Conservation (phyloP, 1,140 invertebrate genomes). For the Theocolax elegans region DNA sequence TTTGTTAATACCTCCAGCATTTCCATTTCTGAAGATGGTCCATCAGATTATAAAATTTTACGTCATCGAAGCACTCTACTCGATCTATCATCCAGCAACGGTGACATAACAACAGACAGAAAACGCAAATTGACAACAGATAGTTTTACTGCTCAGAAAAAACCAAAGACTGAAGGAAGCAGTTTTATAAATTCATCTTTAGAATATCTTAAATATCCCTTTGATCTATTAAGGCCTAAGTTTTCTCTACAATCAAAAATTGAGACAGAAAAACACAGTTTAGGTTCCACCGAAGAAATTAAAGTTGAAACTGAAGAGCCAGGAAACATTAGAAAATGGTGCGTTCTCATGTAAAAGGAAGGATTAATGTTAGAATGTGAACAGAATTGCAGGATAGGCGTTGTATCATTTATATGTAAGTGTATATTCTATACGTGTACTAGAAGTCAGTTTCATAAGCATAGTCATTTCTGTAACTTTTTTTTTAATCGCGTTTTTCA, state of each 20-base stretch:
- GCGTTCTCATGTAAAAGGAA: constrained; percentile 56
- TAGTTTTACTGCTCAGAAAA: constrained; percentile 43
- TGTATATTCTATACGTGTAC: constrained; percentile 9
- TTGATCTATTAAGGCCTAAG: constrained; percentile 49
- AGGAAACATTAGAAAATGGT: constrained; percentile 52
- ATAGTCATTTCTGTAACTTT: constrained; percentile 8
- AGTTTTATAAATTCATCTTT: constrained; percentile 53
- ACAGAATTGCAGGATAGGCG: constrained; percentile 34
- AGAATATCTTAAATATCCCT: constrained; percentile 46
- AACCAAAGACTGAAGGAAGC: constrained; percentile 46
- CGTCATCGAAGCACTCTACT: constrained; percentile 45
- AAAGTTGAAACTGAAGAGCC: constrained; percentile 34
- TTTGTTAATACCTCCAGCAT: constrained; percentile 56
- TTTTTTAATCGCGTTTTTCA: constrained; percentile 13
- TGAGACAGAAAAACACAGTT: constrained; percentile 45
- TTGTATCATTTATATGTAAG: constrained; percentile 23
- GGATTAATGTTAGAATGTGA: neutral
- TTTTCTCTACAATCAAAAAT: constrained; percentile 55
- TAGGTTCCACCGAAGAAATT: constrained; percentile 36
- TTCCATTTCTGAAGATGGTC: constrained; percentile 49
- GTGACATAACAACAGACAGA: constrained; percentile 47
- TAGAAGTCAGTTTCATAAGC: neutral
- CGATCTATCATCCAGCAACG: constrained; percentile 44
- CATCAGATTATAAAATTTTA: constrained; percentile 43
- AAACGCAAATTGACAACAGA: constrained; percentile 53